phyloP scores from a whole-genome alignment of 2,888 invertebrate species.

The Hemithea aestivaria region DNA sequence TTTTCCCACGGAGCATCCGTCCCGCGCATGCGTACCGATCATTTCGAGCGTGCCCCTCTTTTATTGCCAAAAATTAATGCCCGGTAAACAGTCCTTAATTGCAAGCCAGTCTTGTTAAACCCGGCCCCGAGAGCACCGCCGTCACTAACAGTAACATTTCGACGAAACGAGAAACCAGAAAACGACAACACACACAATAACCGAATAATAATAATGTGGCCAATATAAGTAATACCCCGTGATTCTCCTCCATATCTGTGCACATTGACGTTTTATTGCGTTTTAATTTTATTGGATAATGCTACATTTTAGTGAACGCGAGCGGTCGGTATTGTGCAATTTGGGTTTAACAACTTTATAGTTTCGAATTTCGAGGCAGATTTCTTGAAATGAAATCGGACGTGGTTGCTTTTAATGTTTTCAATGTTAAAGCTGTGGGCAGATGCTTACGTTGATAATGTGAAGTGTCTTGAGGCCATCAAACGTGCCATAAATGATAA shows the following conservation, averaged over 20 bases:
- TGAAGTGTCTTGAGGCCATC: slow-evolving; percentile 29
- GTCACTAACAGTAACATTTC: slow-evolving; percentile 55
- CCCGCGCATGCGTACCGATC: slow-evolving; percentile 65
- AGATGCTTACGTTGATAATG: slow-evolving; percentile 28
- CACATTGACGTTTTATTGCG: slow-evolving; percentile 51
- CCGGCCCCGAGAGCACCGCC: slow-evolving; percentile 40
- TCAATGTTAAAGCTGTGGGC: slow-evolving; percentile 25
- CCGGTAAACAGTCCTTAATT: slow-evolving; percentile 76
- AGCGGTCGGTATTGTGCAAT: slow-evolving; percentile 38
- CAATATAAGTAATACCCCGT: slow-evolving; percentile 53
- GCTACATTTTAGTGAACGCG: slow-evolving; percentile 35
- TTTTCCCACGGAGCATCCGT: slow-evolving; percentile 71
- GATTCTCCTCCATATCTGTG: slow-evolving; percentile 47
- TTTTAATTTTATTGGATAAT: slow-evolving; percentile 71
- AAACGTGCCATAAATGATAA: slow-evolving; percentile 20
- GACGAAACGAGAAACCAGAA: slow-evolving; percentile 53
- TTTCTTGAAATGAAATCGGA: slow-evolving; percentile 27
- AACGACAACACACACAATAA: slow-evolving; percentile 59
- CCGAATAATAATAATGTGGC: slow-evolving; percentile 57
- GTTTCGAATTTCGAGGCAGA: slow-evolving; percentile 37
- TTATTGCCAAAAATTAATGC: slow-evolving; percentile 80
- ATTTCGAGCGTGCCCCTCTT: slow-evolving; percentile 71
- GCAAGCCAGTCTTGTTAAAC: slow-evolving; percentile 64
- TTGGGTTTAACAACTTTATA: slow-evolving; percentile 51
- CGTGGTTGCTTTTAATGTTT: slow-evolving; percentile 25